phyloP scores from a whole-genome alignment of 2,113 vertebrate species.

The Seriola rivoliana region DNA sequence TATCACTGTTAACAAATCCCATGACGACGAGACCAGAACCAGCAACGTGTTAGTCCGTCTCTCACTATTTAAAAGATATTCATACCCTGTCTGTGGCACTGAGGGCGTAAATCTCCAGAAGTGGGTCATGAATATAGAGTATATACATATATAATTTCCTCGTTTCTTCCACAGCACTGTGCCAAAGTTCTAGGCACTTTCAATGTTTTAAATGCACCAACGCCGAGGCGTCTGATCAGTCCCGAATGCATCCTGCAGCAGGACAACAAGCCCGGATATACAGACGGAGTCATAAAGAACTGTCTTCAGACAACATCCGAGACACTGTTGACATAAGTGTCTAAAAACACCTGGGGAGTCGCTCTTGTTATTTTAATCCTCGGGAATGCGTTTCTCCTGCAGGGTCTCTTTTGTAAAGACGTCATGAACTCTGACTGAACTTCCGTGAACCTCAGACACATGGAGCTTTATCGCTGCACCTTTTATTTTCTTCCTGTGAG shows the following conservation, averaged over 20 bases:
- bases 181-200: neutral
- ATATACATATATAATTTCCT: too few species aligned
- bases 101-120: too few species aligned
- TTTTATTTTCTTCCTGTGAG: neutral
- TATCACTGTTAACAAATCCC: too few species aligned
- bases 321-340: neutral
- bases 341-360: neutral
- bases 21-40: too few species aligned
- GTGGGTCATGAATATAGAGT: too few species aligned
- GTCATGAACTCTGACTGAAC: constrained; percentile 61
- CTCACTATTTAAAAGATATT: too few species aligned
- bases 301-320: neutral
- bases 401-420: neutral
- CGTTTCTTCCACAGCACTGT: neutral
- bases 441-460: neutral
- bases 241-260: neutral
- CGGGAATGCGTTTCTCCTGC: neutral
- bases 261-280: neutral
- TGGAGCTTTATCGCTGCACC: neutral
- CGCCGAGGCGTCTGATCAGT: neutral
- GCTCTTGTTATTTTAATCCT: neutral
- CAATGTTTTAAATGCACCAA: neutral
- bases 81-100: too few species aligned
- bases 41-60: too few species aligned
- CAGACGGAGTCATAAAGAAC: neutral